Conservation (phyloP, 2,888 invertebrate genomes). For the Dolomedes plantarius region DNA sequence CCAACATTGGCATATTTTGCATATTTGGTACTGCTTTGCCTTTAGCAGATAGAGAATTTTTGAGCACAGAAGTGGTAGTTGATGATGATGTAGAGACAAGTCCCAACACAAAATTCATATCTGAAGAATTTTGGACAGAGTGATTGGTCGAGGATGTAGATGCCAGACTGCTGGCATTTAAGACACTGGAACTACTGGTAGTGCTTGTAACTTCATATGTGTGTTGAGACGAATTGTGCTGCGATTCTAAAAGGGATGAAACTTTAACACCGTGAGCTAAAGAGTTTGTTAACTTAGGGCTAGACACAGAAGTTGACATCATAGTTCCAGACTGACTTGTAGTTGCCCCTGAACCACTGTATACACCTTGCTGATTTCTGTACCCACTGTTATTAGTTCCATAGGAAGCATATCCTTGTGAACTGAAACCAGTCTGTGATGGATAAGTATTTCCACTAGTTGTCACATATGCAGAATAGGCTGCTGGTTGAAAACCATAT, state of each 20-base stretch:
- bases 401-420: conserved; percentile 58
- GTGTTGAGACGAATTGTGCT: no score
- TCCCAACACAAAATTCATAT: conserved; percentile 76
- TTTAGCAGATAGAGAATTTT: conserved; percentile 74
- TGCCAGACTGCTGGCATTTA: no score
- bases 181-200: conserved; percentile 69
- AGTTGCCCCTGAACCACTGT: conserved; percentile 55
- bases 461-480: conserved; percentile 54
- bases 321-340: conserved; percentile 50
- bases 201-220: conserved; percentile 69
- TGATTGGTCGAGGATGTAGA: no score
- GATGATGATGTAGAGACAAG: conserved; percentile 69
- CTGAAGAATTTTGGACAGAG: conserved; percentile 80
- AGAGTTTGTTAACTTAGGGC: conserved; percentile 56
- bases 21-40: no score
- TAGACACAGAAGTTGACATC: conserved; percentile 55
- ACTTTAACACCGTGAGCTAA: conserved; percentile 65
- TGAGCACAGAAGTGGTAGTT: conserved; percentile 73
- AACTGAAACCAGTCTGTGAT: no score
- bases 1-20: no score
- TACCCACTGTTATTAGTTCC: conserved; percentile 55
- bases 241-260: no score
- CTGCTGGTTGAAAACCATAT: conserved; percentile 55
- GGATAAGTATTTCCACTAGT: conserved; percentile 58
- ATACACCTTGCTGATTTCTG: conserved; percentile 59